Conservation (phyloP, 2,113 vertebrate genomes). For the Pluvialis apricaria region DNA sequence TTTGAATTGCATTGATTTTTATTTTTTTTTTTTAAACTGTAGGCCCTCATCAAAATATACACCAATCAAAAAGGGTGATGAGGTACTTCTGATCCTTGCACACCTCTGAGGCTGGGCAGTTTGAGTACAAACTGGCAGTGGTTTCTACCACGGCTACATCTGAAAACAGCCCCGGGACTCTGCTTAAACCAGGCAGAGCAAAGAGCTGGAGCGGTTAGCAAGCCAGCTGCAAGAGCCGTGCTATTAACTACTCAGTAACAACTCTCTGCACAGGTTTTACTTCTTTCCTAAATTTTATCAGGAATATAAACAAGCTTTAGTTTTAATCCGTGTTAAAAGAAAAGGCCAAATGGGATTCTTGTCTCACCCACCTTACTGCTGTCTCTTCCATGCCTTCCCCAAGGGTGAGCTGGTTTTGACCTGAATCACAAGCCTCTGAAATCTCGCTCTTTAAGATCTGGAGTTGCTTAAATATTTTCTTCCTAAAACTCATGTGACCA, state of each 20-base stretch:
- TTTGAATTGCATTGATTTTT: neutral
- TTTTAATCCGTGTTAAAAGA: neutral
- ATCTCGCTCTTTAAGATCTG: neutral
- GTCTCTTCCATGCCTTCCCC: neutral
- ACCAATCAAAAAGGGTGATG: neutral
- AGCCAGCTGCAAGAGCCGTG: neutral
- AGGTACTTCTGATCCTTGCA: neutral
- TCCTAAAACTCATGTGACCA: neutral
- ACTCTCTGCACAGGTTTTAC: neutral
- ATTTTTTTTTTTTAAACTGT: neutral
- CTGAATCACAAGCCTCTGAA: neutral
- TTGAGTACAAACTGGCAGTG: fast-evolving
- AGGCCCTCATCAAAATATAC: neutral
- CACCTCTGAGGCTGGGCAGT: neutral
- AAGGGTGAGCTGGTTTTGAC: neutral
- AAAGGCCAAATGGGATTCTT: neutral
- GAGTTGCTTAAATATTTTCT: neutral
- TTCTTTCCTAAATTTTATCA: neutral
- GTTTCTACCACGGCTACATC: neutral
- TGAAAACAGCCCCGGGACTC: neutral
- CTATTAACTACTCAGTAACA: neutral
- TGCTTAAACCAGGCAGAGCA: neutral
- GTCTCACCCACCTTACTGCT: neutral
- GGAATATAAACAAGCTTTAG: neutral
- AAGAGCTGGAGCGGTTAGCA: fast-evolving